Evolutionary conservation across 2,888 invertebrate genomes (phyloP).

Genomic region (Mesorhabditis sp.): DNA sequence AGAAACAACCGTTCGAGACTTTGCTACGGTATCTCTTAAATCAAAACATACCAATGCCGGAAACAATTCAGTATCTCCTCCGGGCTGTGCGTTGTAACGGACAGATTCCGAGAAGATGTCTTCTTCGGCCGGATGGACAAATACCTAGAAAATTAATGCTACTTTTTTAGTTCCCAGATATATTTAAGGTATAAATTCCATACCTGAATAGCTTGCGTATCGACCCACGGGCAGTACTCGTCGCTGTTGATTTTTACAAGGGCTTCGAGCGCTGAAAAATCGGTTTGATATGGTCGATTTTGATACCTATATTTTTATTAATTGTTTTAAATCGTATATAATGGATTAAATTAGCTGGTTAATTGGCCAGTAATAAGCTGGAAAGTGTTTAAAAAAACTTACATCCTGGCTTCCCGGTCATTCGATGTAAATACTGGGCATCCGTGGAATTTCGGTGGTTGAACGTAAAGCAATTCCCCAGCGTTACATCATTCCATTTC

Average conservation of each 20-base stretch:
- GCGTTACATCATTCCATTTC: conserved; percentile 34
- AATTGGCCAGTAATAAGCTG: not conserved
- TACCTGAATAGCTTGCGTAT: conserved; percentile 26
- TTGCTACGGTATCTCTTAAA: too few relatives aligned
- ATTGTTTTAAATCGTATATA: too few relatives aligned
- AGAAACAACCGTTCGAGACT: not conserved
- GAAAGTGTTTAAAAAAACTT: conserved; percentile 1
- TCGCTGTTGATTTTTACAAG: conserved; percentile 28
- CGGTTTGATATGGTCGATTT: not conserved
- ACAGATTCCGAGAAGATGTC: conserved; percentile 38
- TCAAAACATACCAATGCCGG: not conserved
- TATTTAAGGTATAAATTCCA: not conserved
- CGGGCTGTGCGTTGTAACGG: conserved; percentile 30
- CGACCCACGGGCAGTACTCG: conserved; percentile 38
- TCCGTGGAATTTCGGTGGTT: conserved; percentile 24
- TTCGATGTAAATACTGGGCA: conserved; percentile 19
- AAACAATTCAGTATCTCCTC: not conserved
- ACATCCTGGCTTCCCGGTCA: not conserved
- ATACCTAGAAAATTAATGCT: conserved; percentile 17
- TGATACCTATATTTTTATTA: too few relatives aligned
- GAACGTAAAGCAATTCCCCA: conserved; percentile 44
- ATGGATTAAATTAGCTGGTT: not conserved
- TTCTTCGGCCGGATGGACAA: conserved; percentile 32
- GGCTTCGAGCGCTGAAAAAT: conserved; percentile 23
- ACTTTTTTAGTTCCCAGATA: not conserved